These are phyloP conservation scores for Drosophila athabasca DNA, from an alignment of 1,140 invertebrate species.

Conservation along the genomic window DNA sequence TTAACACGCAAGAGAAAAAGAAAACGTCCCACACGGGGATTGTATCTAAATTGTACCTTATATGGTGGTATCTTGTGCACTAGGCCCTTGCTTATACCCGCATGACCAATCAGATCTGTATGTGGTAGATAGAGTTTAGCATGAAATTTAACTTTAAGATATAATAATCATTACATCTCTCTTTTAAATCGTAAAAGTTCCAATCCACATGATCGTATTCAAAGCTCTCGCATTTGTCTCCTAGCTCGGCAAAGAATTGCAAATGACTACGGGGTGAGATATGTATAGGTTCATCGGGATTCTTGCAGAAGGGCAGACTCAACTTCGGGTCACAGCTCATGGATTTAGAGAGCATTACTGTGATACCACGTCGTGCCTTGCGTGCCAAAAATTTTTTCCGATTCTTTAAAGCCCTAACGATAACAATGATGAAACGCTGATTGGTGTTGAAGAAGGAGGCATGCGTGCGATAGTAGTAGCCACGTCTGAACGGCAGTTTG, in stretches of 20 bases:
- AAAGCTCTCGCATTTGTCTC: not conserved
- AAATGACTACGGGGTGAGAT: not conserved
- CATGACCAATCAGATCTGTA: constrained; percentile 7
- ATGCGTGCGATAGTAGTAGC: constrained; percentile 8
- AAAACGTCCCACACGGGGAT: not conserved
- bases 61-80: constrained; percentile 13
- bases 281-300: constrained; percentile 17
- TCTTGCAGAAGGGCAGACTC: constrained; percentile 13
- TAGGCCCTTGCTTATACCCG: not conserved
- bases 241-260: constrained; percentile 12
- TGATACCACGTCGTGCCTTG: too few relatives aligned
- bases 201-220: constrained; percentile 3
- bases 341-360: not conserved
- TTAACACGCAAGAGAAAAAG: constrained; percentile 6
- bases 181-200: constrained; percentile 27
- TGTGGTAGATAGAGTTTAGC: not conserved
- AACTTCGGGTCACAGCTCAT: constrained; percentile 4
- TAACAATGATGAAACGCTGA: not conserved
- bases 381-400: not conserved
- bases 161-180: constrained; percentile 6
- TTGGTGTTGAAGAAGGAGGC: constrained; percentile 17
- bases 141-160: not conserved
- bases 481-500: not conserved
- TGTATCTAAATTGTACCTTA: not conserved
- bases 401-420: not conserved